Evolutionary conservation across 2,888 invertebrate genomes (phyloP).

Genomic region (Drosophila stalkeri): DNA sequence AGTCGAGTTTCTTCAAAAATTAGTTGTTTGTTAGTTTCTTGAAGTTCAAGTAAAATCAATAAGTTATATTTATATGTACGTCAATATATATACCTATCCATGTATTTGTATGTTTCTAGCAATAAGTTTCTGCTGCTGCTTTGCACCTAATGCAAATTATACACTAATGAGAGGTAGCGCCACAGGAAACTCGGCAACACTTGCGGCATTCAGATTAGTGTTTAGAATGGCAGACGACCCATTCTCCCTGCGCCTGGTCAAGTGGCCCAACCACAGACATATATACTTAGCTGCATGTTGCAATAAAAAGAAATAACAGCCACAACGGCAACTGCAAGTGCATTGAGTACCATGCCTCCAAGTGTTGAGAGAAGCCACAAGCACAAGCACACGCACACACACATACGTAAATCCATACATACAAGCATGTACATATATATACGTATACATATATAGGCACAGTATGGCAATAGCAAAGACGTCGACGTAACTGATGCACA

Average conservation of each 20-base stretch:
- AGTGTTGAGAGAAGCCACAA: constrained; percentile 71
- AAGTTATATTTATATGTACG: constrained; percentile 25
- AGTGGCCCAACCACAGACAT: constrained; percentile 63
- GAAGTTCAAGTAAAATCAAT: constrained; percentile 74
- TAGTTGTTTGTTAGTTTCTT: constrained; percentile 16
- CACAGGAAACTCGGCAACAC: constrained; percentile 76
- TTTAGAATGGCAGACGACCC: constrained; percentile 38
- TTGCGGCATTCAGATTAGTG: constrained; percentile 77
- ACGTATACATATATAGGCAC: background rate
- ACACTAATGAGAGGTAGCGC: constrained; percentile 70
- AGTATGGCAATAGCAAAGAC: constrained; percentile 19
- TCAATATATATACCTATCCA: background rate
- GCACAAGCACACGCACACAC: constrained; percentile 44
- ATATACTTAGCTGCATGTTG: constrained; percentile 63
- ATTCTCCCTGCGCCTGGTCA: constrained; percentile 49
- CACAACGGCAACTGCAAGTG: constrained; percentile 59
- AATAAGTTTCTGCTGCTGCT: constrained; percentile 36
- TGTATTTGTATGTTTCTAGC: constrained; percentile 6
- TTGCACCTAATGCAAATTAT: constrained; percentile 65
- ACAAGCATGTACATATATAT: background rate
- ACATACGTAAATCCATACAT: constrained; percentile 12
- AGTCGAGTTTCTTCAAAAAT: background rate
- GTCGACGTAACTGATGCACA: constrained; percentile 45
- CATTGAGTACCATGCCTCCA: constrained; percentile 67
- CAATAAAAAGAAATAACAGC: constrained; percentile 47